Percentiles rank a stretch among this genome's conserved stretches.
Evolutionary conservation across 2,113 vertebrate species (phyloP).

Genomic region (Mobula birostris): DNA sequence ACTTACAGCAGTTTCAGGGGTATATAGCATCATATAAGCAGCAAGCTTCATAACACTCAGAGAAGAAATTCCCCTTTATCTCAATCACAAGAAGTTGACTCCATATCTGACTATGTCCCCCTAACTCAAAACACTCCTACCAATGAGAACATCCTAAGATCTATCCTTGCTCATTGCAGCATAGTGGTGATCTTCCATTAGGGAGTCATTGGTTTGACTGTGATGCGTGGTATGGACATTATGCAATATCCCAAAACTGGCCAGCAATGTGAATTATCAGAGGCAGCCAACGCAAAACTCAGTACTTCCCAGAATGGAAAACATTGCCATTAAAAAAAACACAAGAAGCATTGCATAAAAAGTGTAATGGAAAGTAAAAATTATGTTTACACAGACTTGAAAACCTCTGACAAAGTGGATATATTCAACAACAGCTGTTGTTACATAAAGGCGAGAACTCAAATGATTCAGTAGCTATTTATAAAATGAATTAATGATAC

Average conservation of each 20-base stretch:
- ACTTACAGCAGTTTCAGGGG: too few species aligned
- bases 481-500: constrained; percentile 34
- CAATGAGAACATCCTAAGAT: neutral
- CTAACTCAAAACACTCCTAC: too few species aligned
- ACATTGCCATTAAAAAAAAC: neutral
- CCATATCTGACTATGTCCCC: too few species aligned
- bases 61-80: too few species aligned
- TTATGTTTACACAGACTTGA: constrained; percentile 23
- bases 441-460: constrained; percentile 2
- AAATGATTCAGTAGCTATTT: constrained; percentile 29
- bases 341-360: neutral
- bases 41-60: too few species aligned
- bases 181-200: neutral
- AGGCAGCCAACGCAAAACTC: neutral
- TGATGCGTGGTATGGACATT: neutral
- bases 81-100: too few species aligned
- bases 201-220: neutral
- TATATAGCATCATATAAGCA: too few species aligned
- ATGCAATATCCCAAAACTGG: neutral
- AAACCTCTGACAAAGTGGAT: constrained; percentile 15
- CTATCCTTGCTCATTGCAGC: neutral
- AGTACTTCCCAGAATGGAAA: neutral
- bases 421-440: constrained; percentile 30
- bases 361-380: constrained; percentile 11
- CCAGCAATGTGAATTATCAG: neutral